Evolutionary conservation across 92 coral and sea anemone species (phyloP).

Genomic region (Hydrozoanthus gracilis): DNA sequence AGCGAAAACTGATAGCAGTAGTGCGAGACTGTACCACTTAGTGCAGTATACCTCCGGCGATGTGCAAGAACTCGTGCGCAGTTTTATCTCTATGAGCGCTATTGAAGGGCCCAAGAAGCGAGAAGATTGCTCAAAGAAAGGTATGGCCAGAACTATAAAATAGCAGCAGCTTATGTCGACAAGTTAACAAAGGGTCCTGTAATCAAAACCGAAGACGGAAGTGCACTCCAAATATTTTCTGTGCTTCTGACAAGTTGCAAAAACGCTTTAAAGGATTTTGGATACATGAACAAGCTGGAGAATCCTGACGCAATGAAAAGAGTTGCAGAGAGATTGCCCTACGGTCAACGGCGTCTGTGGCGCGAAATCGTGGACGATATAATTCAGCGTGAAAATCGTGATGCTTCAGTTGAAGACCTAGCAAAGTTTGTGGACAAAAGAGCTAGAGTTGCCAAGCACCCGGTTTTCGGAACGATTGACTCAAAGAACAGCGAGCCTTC

Average conservation of each 20-base stretch:
- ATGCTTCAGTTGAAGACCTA: slow-evolving; percentile 63
- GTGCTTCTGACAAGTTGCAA: slow-evolving; percentile 69
- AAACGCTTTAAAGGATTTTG: slow-evolving; percentile 67
- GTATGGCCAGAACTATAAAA: slow-evolving; percentile 52
- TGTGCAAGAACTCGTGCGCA: slow-evolving; percentile 43
- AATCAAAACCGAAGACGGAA: slow-evolving; percentile 70
- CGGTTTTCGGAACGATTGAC: slow-evolving; percentile 64
- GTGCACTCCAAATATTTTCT: slow-evolving; percentile 64
- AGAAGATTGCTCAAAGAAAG: slow-evolving; percentile 20
- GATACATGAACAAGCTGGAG: slow-evolving; percentile 65
- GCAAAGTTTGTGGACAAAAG: slow-evolving; percentile 57
- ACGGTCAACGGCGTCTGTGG: slow-evolving; percentile 58
- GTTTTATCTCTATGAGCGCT: slow-evolving; percentile 48
- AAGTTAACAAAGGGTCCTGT: slow-evolving; percentile 37
- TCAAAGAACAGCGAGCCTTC: slow-evolving; percentile 1
- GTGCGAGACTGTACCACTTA: slow-evolving; percentile 48
- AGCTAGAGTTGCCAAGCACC: slow-evolving; percentile 63
- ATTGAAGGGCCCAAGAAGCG: slow-evolving; percentile 17
- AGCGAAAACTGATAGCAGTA: slow-evolving; percentile 49
- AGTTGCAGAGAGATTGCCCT: slow-evolving; percentile 63
- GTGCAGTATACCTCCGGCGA: slow-evolving; percentile 43
- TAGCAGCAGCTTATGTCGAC: slow-evolving; percentile 41
- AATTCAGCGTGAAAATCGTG: slow-evolving; percentile 56
- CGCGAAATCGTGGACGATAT: slow-evolving; percentile 67
- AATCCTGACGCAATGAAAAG: slow-evolving; percentile 68